These are phyloP conservation scores for Saccostrea cuccullata DNA, from an alignment of 1,140 invertebrate genomes.

Conservation along the genomic window DNA sequence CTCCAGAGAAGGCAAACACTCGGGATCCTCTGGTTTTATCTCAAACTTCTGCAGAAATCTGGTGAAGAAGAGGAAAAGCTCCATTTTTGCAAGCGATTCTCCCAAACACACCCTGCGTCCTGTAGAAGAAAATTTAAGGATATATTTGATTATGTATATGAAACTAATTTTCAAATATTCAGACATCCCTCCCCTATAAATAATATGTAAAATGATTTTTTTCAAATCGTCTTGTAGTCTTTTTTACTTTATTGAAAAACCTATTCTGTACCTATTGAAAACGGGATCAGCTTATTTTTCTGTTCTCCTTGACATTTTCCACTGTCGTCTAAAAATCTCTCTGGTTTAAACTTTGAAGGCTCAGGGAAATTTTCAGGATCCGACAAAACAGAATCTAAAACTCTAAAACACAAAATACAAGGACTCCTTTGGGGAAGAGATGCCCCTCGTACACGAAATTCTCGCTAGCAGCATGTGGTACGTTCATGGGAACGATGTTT, in stretches of 20 bases:
- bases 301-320: constrained; percentile 43
- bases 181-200: too few species aligned
- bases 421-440: constrained; percentile 70
- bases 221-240: too few species aligned
- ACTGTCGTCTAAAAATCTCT: constrained; percentile 79
- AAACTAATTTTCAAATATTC: too few species aligned
- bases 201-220: too few species aligned
- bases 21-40: neutral
- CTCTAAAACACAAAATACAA: constrained; percentile 72
- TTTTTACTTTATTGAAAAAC: too few species aligned
- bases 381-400: constrained; percentile 65
- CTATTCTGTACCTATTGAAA: constrained; percentile 52
- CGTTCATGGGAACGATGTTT: constrained; percentile 69
- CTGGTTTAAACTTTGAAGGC: constrained; percentile 85
- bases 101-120: neutral
- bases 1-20: neutral
- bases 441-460: constrained; percentile 67
- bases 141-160: too few species aligned
- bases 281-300: constrained; percentile 61
- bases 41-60: constrained; percentile 26
- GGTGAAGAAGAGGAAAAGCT: neutral
- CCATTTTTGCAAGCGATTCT: constrained; percentile 8
- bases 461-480: constrained; percentile 67
- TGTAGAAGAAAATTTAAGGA: neutral
- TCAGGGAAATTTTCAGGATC: constrained; percentile 82